Evolutionary conservation across 2,888 invertebrate species (phyloP).

Genomic region (Helobdella robusta): DNA sequence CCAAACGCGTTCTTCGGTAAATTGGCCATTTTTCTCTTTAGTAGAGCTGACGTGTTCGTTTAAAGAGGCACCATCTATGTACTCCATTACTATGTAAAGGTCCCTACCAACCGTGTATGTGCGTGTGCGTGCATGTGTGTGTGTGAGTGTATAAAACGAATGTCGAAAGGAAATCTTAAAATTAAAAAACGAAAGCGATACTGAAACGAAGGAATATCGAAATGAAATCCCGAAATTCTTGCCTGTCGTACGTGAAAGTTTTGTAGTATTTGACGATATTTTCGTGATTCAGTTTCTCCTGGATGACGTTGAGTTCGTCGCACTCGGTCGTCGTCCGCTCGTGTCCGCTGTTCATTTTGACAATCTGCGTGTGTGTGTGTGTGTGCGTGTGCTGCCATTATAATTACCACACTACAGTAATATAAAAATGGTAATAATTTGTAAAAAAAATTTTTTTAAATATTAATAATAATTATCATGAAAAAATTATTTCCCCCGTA

Average conservation of each 20-base stretch:
- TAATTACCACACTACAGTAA: too few species aligned
- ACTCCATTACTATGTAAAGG: conserved; percentile 52
- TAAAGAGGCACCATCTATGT: conserved; percentile 51
- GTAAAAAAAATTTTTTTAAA: too few species aligned
- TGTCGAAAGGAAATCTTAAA: too few species aligned
- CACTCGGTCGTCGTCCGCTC: conserved; percentile 49
- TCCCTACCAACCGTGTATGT: conserved; percentile 11
- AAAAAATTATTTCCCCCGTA: too few species aligned
- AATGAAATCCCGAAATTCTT: too few species aligned
- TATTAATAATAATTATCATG: too few species aligned
- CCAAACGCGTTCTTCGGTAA: conserved; percentile 50
- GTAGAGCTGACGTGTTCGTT: conserved; percentile 50
- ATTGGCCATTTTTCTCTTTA: conserved; percentile 48
- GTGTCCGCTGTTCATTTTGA: conserved; percentile 41
- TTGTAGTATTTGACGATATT: conserved; percentile 44
- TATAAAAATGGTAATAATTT: too few species aligned
- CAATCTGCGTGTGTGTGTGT: too few species aligned
- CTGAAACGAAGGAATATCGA: too few species aligned
- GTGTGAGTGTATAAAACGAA: too few species aligned
- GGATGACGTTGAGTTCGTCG: conserved; percentile 51
- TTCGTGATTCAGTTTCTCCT: conserved; percentile 50
- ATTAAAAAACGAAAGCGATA: too few species aligned
- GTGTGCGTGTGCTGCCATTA: neutral
- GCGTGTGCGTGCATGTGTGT: too few species aligned
- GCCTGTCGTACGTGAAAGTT: conserved; percentile 13